Base-by-base conservation (phyloP, 2,113 vertebrate genomes). In the Halcyon malimbica region DNA sequence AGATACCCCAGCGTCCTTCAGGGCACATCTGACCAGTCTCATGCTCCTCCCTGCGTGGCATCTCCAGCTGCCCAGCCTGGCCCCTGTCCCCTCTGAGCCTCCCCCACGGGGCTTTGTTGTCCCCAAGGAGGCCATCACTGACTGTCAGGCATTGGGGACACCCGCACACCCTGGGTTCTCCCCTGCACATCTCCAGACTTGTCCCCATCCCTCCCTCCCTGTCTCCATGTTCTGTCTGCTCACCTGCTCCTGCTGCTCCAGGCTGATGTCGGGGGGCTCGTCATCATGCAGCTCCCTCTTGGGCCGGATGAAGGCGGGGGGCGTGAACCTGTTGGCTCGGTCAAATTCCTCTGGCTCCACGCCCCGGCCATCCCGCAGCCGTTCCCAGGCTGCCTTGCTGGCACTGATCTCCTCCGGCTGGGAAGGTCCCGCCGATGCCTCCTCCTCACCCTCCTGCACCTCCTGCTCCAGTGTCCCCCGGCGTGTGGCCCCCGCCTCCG, bases 341-440 rank as follows among this genome's bases (percentile, higher is more conserved):
- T 99, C 98, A 9, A 99, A 98, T 29, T 99, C 99, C 93, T 99
- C 99, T 0, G 99, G 99, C 95, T 99, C 99, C 63, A 99, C 98
- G 1, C 99, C 99, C 54, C 99, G 99, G 13, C 99, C 99, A 1
- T 99, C 99, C 35, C 99, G 97, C 89, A 99, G 98, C 92, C 99
- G 98, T 8, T 98, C 99, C 99, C 99, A 99, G 31, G 99, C 98
- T 2, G 99, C 99, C 88, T 98, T 98, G 90, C 97, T 98, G 94
- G 95, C 84, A 12, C 97, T 98, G 67, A 96, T 97, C 71, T 98
- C 98, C 59, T 98, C 98, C 13, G 82, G 83, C 71, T 92, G 96
- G 50, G 77, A 31, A 62, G 96, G 28, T n/a, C 97, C 96, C 24
- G 97, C 79, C 4, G 96, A 81, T 0, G 90, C 98, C 18, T 98